Base-by-base conservation (phyloP, 2,113 vertebrate genomes). In the Oncorhynchus tshawytscha region DNA sequence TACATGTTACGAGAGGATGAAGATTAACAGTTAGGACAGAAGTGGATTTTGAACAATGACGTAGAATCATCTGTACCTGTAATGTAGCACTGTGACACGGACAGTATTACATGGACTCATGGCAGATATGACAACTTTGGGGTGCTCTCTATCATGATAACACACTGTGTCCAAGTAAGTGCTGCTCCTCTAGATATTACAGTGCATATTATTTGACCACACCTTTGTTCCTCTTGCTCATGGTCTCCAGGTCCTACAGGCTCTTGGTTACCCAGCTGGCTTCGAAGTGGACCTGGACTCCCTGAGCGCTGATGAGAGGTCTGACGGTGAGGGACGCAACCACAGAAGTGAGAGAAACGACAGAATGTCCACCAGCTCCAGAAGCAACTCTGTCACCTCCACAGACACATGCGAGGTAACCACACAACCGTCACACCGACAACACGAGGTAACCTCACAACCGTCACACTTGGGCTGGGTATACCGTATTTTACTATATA, bases 211-310 rank as follows among this genome's bases (percentile, higher is more conserved):
- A 29, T 15, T 15, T 29, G 22, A 27, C 25, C 22, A 65, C 25
- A 9, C 8, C 64, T 31, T 34, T 31, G 1, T 31, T n/a, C 8
- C 67, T 39, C 18, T 34, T 39, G 13, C 7, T 11, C 5, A 2
- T 60, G 5, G 15, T 80, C 54, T 78, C 25, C 88, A 99, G 97
- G 97, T 96, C 62, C 92, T 98, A 84, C 96, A 99, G 90, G 95
- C 96, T 0, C 97, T 99, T 94, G 97, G 97, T 6, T 97, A 95
- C 76, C 95, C 96, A 78, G 95, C 95, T 20, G 92, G 95, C 76
- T 93, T 95, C 60, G 96, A 98, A 73, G 94, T 92, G 60, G 96
- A 98, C 82, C 88, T 92, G 84, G 95, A 96, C 81, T 95, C 94
- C 68, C 90, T 95, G 80, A 96, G 95, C 84, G 94, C 95, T 11